Conservation (phyloP, 2,113 vertebrate species). For the Hydrochoerus hydrochaeris region DNA sequence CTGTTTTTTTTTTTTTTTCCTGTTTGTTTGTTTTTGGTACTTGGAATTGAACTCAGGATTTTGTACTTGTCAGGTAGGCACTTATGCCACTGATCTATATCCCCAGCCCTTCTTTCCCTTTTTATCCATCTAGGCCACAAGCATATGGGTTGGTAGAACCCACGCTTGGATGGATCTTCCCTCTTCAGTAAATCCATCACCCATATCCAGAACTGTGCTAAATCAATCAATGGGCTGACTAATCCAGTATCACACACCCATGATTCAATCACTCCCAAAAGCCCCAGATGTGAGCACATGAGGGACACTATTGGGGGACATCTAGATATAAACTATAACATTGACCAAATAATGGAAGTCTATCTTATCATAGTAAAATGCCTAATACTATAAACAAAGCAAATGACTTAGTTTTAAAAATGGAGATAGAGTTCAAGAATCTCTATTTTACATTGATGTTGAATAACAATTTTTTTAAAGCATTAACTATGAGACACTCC, state of each 20-base stretch:
- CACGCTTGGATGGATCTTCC: not conserved
- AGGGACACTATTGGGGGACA: no score
- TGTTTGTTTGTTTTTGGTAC: no score
- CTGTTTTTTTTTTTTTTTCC: no score
- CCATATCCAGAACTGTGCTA: not conserved
- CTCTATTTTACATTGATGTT: not conserved
- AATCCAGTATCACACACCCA: not conserved
- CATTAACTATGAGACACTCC: not conserved
- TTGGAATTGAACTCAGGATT: no score
- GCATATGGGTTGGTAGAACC: not conserved
- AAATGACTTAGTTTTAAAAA: slow-evolving; percentile 49
- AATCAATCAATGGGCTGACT: not conserved
- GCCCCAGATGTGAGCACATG: not conserved
- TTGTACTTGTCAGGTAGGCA: no score
- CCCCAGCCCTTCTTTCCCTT: not conserved
- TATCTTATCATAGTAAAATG: not conserved
- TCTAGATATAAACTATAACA: not conserved
- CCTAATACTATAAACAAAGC: not conserved
- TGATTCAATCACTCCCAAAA: not conserved
- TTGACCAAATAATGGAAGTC: slow-evolving; percentile 12
- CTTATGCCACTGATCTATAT: no score
- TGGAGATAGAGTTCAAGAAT: not conserved
- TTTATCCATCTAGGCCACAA: not conserved
- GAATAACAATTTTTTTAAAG: slow-evolving; percentile 12
- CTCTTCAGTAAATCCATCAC: not conserved